Evolutionary conservation across 2,797 vertebrate species (phyloP), one percentile per base, ranked within the genome.

Genomic region (Xiphorhynchus erythropygius): DNA sequence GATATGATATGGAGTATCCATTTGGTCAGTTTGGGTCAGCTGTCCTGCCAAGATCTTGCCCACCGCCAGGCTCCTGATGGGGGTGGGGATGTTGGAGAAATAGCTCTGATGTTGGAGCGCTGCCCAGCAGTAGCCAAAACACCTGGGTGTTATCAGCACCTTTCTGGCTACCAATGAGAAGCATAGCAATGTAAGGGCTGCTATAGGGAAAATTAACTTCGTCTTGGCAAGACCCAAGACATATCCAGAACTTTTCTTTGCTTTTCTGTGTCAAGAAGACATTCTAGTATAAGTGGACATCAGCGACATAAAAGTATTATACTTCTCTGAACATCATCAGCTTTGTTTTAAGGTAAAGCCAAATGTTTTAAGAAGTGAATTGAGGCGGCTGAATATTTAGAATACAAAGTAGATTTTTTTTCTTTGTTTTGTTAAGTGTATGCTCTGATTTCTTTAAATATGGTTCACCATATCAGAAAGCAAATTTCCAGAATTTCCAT

Each of bases 31-130:
- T 77, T 27, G 28, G 49, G 32, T 30, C 71, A 77, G 46, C 41
- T 65, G 35, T 27, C 35, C 30, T 47, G 33, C 27, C 13, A 30
- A 5, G 32, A 23, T n/a, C 33, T 14, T 33, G 23, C 21, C 35
- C 59, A 22, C 2, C 4, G 7, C 7, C 17, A 41, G 44, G 22
- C 56, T 7, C 1, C 14, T 25, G 56, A 33, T 22, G 56, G 11
- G 6, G 44, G 7, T 30, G 42, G 13, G 28, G 46, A 49, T 25
- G 12, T 4, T 49, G n/a, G 15, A 46, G 28, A 46, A 16, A 33
- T 25, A 53, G 30, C 0, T 0, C 33, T 59, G 80, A 35, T 42
- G 46, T 28, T 32, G 42, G 33, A 47, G 65, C 13, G 0, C 39
- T 57, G 39, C 46, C 13, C 70, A 37, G 52, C 52, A 22, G 32